These are phyloP conservation scores for Embidobia sp. DNA, from an alignment of 2,888 invertebrate species.

Conservation along the genomic window DNA sequence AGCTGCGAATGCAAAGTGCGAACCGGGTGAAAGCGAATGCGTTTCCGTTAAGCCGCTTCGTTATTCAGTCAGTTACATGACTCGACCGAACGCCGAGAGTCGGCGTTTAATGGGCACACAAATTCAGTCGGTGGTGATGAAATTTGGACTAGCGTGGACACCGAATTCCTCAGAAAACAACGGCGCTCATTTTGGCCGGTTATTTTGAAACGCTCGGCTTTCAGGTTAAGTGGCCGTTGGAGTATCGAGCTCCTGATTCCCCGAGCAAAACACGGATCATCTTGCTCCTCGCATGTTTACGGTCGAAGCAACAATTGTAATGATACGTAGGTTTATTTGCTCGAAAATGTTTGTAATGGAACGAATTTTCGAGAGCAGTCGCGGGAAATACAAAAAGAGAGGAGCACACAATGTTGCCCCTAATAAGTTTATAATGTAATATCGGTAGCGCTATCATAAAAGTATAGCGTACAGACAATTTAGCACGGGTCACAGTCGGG, in stretches of 20 bases:
- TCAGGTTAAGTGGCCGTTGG: conserved; percentile 3
- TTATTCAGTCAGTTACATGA: no score
- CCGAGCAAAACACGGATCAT: background rate
- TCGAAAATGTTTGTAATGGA: background rate
- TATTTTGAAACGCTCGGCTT: conserved; percentile 5
- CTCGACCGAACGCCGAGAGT: no score
- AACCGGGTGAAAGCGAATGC: no score
- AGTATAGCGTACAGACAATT: conserved; percentile 38
- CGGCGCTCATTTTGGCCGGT: background rate
- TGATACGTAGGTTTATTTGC: background rate
- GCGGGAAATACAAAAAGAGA: background rate
- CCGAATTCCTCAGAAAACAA: conserved; percentile 6
- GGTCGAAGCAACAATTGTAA: no score
- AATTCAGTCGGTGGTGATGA: no score
- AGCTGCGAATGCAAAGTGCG: no score
- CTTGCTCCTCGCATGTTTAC: background rate
- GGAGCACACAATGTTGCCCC: conserved; percentile 4
- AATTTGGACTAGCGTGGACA: background rate
- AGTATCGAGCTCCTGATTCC: background rate
- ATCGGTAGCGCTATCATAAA: conserved; percentile 33
- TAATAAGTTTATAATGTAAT: no score
- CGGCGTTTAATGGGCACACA: no score
- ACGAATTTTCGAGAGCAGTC: background rate
- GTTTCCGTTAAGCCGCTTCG: no score
- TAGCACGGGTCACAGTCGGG: conserved; percentile 50